Base-by-base conservation (phyloP, 2,888 invertebrate species). In the Phanerotoma sp. region DNA sequence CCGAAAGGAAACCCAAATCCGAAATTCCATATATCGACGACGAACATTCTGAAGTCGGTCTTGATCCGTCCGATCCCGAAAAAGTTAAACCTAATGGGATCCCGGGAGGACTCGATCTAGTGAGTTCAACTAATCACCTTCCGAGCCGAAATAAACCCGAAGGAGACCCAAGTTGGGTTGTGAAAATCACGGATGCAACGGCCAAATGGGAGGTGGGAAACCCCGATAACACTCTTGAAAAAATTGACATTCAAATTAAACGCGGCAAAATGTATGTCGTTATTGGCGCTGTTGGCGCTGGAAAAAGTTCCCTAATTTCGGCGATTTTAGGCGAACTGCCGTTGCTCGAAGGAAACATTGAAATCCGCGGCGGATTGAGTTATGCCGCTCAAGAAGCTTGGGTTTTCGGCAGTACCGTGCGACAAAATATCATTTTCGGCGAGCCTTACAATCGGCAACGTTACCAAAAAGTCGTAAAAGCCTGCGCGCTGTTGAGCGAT, bases 391-490 rank as follows among this genome's bases (percentile, higher is more conserved):
- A 93, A 77, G 91, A 93, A 72, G 84, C 94, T 6, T 95, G 94
- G 94, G 83, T 89, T 0, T 89, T 89, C 71, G 86, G 86, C 1
- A 84, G 85, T 13, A 86, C 89, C 1, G 82, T 95, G 1, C 80
- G 89, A 46, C 91, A 93, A 70, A 95, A 95, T 77, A 91, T 95
- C 66, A 74, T 89, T n/a, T 94, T 95, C 74, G 93, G 93, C 1
- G 77, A 83, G 61, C 78, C 82, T 1, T 88, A 80, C 69, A 82
- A 86, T 57, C 79, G 82, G 46, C 80, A 80, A 51, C 81, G 84
- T 67, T 87, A 87, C 51, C 69, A 70, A n/a, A 63, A 65, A 3
- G 75, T 78, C 2, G 62, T 82, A 3, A 77, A 72, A 51, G 78
- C 70, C 5, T 79, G 79, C 56, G 74, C 79, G 0, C 64, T 79